A percentile compares a stretch with the other conserved stretches of the same genome.
Conservation (phyloP, 2,113 vertebrate species). For the Halcyon senegalensis region DNA sequence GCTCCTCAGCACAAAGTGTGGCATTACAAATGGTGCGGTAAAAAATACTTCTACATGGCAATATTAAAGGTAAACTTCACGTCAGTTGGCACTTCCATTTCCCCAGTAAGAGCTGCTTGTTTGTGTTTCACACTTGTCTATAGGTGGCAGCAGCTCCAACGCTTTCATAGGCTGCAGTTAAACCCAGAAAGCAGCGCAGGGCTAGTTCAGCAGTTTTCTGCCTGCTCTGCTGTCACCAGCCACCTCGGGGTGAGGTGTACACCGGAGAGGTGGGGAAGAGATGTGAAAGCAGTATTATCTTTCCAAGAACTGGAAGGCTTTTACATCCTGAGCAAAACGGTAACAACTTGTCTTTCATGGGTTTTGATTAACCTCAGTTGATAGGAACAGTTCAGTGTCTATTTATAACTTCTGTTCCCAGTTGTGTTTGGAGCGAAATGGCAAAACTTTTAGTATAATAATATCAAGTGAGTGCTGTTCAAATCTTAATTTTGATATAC, state of each 20-base stretch:
- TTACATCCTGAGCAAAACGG: neutral
- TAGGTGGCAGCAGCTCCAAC: constrained; percentile 59
- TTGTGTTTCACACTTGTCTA: neutral
- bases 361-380: constrained; percentile 9
- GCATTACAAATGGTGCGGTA: neutral
- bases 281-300: neutral
- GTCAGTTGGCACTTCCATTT: neutral
- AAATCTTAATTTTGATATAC: neutral
- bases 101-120: neutral
- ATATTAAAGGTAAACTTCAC: neutral
- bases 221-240: neutral
- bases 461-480: neutral
- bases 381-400: neutral
- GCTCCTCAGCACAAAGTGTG: neutral
- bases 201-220: neutral
- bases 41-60: neutral
- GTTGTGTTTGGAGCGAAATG: neutral
- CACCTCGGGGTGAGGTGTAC: neutral
- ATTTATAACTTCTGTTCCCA: neutral
- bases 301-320: neutral
- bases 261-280: neutral
- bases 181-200: neutral
- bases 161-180: neutral
- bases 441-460: neutral
- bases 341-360: neutral